Base-by-base conservation (phyloP, 1,140 invertebrate species). In the Pseudomyrmex dendroicus region DNA sequence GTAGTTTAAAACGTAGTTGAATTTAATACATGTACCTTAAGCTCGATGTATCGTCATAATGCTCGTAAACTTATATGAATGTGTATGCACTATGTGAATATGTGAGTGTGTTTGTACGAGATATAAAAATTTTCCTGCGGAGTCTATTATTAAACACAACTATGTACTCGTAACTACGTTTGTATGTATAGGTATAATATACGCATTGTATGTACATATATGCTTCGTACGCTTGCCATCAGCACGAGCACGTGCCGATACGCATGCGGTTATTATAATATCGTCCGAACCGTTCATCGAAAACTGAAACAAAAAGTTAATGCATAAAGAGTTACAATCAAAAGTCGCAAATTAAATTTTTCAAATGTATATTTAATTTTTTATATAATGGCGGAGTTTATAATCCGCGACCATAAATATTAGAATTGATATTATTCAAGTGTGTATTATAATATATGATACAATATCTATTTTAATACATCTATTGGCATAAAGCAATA, bases 111-210 rank as follows among this genome's bases (percentile, higher is more conserved):
- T 35, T 48, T 48, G 20, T 70, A 13, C 20, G 2, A 20, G 8
- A 59, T 72, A 80, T 48, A n/a, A 78, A 80, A 80, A 50, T 80
- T 72, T 70, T 72, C 4, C 52, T 17, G 8, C 35, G 5, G 17
- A 0, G 1, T 15, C 44, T 48, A 22, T 70, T 70, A 78, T 78
- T 68, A 25, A 15, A 48, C 7, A 54, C n/a, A 48, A 35, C 44
- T 20, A 17, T 50, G 35, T 78, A 50, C 22, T 35, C 20, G 25
- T 2, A 25, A 25, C 25, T 25, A 25, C 44, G 59, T 35, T 35
- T 20, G 25, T 35, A 70, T 61, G 20, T 59, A 57, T 17, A 48
- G 10, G 35, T 35, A 70, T 35, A 35, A 35, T 20, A 35, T 50
- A 62, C 0, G 20, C 17, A 44, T 57, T 46, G 35, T 15, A 35